Evolutionary conservation across 1,140 invertebrate genomes (phyloP), one percentile per base, ranked within the genome.

Genomic region (Drosophila athabasca): DNA sequence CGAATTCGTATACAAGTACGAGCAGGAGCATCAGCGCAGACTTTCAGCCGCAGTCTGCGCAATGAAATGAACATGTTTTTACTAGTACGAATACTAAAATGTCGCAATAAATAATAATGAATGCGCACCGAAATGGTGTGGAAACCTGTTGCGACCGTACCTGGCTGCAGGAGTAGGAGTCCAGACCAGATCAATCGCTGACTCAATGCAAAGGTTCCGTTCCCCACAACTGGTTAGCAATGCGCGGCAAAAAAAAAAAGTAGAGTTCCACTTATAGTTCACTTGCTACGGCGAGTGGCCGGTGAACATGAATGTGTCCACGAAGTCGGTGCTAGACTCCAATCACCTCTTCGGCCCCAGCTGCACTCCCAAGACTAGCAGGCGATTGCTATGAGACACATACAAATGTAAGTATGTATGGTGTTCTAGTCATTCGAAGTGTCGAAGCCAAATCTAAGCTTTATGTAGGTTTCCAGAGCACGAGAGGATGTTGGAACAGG

Each of bases 81-180:
- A 3, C 35, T 13, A 3, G 35, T 39, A 13, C 31, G 9, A 35
- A 9, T 57, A 51, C 57, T 46, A 19, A 82, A 78, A 76, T 88
- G 79, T 87, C 79, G 83, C 82, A 88, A 88, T 87, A 76, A 87
- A 88, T 87, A 83, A 83, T 83, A 88, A 76, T 77, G 77, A 81
- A 88, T 79, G 72, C 75, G 81, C 68, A 67, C 75, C 60, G 69
- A 79, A 83, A 69, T 65, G 71, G 82, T 83, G 79, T 76, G 69
- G 82, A 88, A 87, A 87, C 82, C 82, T 69, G 82, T 82, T 87
- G 75, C 76, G 83, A 76, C 83, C 82, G 88, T 88, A 82, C 68
- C 65, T 45, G 51, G 43, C 49, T 58, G 51, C 50, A 78, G 78
- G 74, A 77, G 77, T 43, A 39, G n/a, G 31, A 53, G 51, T 76